Evolutionary conservation across 2,888 invertebrate species (phyloP).

Genomic region (Habrosyne pyritoides): DNA sequence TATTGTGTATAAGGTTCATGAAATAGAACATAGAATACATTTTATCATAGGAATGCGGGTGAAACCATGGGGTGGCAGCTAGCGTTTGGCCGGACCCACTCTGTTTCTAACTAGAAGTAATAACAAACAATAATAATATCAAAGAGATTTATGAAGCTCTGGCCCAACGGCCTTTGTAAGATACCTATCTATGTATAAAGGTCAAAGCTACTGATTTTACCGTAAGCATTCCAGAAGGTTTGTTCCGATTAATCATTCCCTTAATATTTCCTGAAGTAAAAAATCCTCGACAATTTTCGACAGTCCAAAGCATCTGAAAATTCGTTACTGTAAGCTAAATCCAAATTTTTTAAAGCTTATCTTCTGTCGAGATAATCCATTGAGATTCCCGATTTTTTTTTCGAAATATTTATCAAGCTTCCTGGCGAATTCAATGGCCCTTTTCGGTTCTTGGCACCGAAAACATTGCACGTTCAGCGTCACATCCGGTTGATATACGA

Average conservation of each 20-base stretch:
- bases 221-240: not conserved
- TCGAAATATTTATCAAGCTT: not conserved
- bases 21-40: no score
- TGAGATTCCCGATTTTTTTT: not conserved
- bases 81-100: no score
- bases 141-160: no score
- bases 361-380: not conserved
- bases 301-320: not conserved
- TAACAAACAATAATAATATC: no score
- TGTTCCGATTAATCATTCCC: not conserved
- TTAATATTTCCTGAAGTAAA: not conserved
- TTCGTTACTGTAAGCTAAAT: not conserved
- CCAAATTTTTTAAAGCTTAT: not conserved
- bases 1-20: no score
- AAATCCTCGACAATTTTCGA: not conserved
- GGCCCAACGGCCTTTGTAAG: no score
- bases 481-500: slow-evolving; percentile 20
- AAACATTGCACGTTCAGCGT: not conserved
- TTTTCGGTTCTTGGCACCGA: not conserved
- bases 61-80: no score
- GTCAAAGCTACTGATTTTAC: not conserved
- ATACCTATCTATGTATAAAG: no score
- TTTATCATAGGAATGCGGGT: no score
- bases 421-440: not conserved
- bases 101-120: no score